phyloP scores from a whole-genome alignment of 2,113 vertebrate genomes.

The Regulus satrapa region DNA sequence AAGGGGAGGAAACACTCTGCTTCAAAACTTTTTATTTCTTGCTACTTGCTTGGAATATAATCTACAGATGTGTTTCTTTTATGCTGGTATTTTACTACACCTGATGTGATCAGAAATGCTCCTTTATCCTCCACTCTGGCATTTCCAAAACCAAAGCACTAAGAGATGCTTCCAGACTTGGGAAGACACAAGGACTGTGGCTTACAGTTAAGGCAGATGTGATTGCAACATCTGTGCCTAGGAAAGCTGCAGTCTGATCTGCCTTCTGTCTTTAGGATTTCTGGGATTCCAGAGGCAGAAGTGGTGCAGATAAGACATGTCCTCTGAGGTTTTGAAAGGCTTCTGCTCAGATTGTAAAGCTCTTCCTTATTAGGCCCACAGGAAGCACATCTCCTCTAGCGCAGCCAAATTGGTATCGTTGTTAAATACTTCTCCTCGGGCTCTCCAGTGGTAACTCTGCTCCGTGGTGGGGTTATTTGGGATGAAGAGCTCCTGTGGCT shows the following conservation, averaged over 20 bases:
- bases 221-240: background rate
- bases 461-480: background rate
- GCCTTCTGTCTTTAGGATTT: constrained; percentile 11
- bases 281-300: constrained; percentile 21
- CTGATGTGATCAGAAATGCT: background rate
- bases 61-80: background rate
- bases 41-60: background rate
- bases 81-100: background rate
- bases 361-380: background rate
- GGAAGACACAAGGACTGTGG: background rate
- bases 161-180: background rate
- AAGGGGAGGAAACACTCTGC: background rate
- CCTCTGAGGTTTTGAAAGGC: constrained; percentile 12
- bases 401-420: background rate
- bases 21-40: background rate
- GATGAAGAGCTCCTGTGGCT: background rate
- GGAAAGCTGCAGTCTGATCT: background rate
- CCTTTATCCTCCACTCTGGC: background rate
- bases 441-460: background rate
- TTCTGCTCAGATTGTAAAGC: constrained; percentile 6
- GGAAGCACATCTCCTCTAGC: background rate
- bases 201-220: background rate
- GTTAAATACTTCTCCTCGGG: background rate
- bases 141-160: background rate
- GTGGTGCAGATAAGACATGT: background rate